Evolutionary conservation across 2,113 vertebrate species (phyloP).

Genomic region (Athene cunicularia): DNA sequence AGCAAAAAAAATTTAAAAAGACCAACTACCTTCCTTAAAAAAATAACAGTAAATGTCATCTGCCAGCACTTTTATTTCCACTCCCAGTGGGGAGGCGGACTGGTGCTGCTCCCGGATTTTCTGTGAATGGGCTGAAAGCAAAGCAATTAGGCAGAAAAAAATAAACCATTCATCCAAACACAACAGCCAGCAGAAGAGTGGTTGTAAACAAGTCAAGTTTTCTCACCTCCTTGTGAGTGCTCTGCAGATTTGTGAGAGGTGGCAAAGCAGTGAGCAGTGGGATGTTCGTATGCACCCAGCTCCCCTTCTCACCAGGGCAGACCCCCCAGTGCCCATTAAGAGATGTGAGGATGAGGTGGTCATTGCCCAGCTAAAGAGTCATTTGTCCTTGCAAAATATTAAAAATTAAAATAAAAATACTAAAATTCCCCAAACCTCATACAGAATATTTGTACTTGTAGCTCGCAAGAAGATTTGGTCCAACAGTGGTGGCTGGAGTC

Average conservation of each 20-base stretch:
- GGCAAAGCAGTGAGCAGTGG: background rate
- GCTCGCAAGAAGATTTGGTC: background rate
- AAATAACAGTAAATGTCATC: background rate
- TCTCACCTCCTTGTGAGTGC: background rate
- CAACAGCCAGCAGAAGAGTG: background rate
- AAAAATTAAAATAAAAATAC: background rate
- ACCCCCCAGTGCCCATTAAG: background rate
- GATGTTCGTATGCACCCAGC: accelerated
- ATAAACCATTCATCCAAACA: conserved; percentile 33
- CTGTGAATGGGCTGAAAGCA: conserved; percentile 39
- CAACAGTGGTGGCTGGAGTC: background rate
- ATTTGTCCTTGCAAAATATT: background rate
- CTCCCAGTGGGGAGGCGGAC: background rate
- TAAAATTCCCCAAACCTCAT: background rate
- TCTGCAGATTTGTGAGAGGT: background rate
- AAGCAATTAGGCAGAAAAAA: conserved; percentile 10
- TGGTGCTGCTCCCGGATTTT: conserved; percentile 1
- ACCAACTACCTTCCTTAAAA: background rate
- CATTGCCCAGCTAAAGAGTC: background rate
- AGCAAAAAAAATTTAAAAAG: background rate
- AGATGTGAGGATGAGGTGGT: background rate
- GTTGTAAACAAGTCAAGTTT: conserved; percentile 2
- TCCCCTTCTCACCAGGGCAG: background rate
- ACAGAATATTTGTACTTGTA: background rate
- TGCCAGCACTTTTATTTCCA: background rate